Conservation (phyloP, 2,113 vertebrate genomes). For the Forbesichthys papilliferus region DNA sequence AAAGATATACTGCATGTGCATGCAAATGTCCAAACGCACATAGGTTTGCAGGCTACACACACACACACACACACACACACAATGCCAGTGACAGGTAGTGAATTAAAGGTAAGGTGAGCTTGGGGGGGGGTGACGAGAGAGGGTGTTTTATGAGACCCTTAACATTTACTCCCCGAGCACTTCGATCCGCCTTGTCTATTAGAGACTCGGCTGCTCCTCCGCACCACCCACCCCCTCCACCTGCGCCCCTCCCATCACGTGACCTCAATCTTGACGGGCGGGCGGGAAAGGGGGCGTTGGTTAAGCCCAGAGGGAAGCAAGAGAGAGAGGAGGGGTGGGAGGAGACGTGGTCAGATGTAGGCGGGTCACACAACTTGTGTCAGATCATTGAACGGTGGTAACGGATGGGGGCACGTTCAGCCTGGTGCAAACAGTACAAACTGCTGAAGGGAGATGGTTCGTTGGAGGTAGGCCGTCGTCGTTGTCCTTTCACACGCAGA, state of each 20-base stretch:
- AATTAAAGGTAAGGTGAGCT: slow-evolving; percentile 50
- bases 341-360: slow-evolving; percentile 13
- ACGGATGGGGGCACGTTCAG: neutral
- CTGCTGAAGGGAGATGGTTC: neutral
- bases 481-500: slow-evolving; percentile 3
- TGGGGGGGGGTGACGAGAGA: slow-evolving; percentile 59
- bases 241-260: slow-evolving; percentile 75
- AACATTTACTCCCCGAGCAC: slow-evolving; percentile 80
- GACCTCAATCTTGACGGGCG: slow-evolving; percentile 25
- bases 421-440: too few species aligned
- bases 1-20: slow-evolving; percentile 11
- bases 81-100: slow-evolving; percentile 24
- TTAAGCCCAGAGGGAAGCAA: slow-evolving; percentile 5
- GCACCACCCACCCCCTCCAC: neutral
- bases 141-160: slow-evolving; percentile 81
- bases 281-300: slow-evolving; percentile 30
- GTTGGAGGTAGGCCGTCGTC: slow-evolving; percentile 40
- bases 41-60: slow-evolving; percentile 7
- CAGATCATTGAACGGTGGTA: neutral
- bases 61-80: slow-evolving; percentile 20
- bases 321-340: slow-evolving; percentile 11
- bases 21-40: slow-evolving; percentile 2
- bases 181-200: slow-evolving; percentile 81
- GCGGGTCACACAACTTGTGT: slow-evolving; percentile 14
- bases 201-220: slow-evolving; percentile 72